Percentiles rank a stretch among this genome's conserved stretches.
phyloP scores from a whole-genome alignment of 2,888 invertebrate species.

The Sicus ferrugineus region DNA sequence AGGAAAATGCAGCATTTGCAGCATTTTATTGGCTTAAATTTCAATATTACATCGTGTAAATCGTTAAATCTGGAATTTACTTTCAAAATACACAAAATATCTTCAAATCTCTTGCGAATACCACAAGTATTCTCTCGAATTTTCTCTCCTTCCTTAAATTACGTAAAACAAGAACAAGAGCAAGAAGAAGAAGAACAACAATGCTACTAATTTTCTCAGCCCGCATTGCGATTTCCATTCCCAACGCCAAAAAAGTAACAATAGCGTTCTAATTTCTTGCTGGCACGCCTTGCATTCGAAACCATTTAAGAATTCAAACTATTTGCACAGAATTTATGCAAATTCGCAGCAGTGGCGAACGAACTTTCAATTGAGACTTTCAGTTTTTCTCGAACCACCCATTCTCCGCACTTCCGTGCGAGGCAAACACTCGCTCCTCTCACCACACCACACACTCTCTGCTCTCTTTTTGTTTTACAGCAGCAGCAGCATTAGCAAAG shows the following conservation, averaged over 20 bases:
- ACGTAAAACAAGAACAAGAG: too few species aligned
- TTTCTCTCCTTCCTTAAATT: too few species aligned
- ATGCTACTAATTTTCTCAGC: background rate
- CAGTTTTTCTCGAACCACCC: too few species aligned
- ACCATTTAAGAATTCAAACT: conserved; percentile 20
- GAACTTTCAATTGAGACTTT: conserved; percentile 3
- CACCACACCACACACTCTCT: background rate
- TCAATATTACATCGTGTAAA: too few species aligned
- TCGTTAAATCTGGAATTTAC: too few species aligned
- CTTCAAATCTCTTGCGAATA: too few species aligned
- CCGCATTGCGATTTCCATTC: background rate
- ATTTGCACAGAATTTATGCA: conserved; percentile 25
- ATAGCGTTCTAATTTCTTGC: conserved; percentile 18
- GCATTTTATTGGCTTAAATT: too few species aligned
- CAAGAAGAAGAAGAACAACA: background rate
- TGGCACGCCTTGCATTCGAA: conserved; percentile 8
- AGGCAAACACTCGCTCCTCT: too few species aligned
- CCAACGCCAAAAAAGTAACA: conserved; percentile 19
- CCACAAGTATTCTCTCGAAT: too few species aligned
- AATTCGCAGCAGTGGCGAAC: conserved; percentile 14
- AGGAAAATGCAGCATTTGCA: too few species aligned
- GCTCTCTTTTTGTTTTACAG: background rate
- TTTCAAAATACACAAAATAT: too few species aligned
- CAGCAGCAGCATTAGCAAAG: background rate
- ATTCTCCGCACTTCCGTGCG: too few species aligned